Evolutionary conservation across 2,888 invertebrate species (phyloP).

Genomic region (Ceriagrion tenellum): DNA sequence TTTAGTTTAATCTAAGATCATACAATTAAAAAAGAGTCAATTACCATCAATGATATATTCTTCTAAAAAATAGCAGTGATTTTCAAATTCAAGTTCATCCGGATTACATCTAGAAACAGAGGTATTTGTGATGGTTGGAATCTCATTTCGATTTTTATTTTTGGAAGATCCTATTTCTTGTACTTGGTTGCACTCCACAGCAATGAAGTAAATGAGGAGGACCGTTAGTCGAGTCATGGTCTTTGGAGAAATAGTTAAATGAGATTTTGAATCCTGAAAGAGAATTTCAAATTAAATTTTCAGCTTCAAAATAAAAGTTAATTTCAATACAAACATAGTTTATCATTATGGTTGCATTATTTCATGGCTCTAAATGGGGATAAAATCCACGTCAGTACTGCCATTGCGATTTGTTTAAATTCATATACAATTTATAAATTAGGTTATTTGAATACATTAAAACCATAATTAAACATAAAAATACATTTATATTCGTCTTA

Average conservation of each 20-base stretch:
- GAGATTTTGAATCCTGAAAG: neutral
- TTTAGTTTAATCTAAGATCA: too few relatives aligned
- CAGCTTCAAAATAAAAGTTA: too few relatives aligned
- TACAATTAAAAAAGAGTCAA: neutral
- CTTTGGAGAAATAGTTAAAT: neutral
- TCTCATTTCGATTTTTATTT: neutral
- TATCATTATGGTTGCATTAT: too few relatives aligned
- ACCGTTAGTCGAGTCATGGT: neutral
- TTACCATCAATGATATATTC: neutral
- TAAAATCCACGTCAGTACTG: too few relatives aligned
- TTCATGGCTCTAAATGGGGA: too few relatives aligned
- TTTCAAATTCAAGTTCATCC: neutral
- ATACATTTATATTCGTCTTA: too few relatives aligned
- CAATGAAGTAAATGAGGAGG: neutral
- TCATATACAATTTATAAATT: too few relatives aligned
- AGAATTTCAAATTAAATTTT: neutral
- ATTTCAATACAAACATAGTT: too few relatives aligned
- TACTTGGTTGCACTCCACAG: neutral
- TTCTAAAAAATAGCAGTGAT: conserved; percentile 1
- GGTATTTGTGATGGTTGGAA: neutral
- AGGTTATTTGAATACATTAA: too few relatives aligned
- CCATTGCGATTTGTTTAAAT: too few relatives aligned
- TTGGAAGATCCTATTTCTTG: neutral
- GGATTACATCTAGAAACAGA: neutral
- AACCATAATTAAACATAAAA: too few relatives aligned